phyloP scores from a whole-genome alignment of 2,888 invertebrate species.

The Lithophane leautieri region DNA sequence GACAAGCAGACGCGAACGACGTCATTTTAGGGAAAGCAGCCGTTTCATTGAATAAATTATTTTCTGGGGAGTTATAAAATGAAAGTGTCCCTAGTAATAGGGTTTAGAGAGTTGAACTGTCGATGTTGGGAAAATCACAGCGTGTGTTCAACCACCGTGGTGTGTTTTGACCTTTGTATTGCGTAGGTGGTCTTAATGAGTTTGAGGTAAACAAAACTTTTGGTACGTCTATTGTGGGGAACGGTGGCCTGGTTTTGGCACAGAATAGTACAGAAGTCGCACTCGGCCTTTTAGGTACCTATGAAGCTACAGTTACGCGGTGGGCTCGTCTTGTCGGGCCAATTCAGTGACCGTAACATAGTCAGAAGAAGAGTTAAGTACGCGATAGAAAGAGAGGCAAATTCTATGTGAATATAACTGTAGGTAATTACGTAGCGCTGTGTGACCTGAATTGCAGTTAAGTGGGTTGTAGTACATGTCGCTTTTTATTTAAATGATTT shows the following conservation, averaged over 20 bases:
- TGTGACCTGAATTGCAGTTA: too few species aligned
- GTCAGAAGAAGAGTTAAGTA: too few species aligned
- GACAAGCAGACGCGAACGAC: slow-evolving; percentile 69
- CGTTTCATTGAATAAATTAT: slow-evolving; percentile 72
- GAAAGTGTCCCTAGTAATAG: slow-evolving; percentile 64
- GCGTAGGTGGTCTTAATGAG: slow-evolving; percentile 56
- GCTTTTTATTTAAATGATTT: too few species aligned
- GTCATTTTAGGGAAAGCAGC: slow-evolving; percentile 67
- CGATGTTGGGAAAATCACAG: slow-evolving; percentile 54
- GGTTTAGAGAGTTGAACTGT: slow-evolving; percentile 56
- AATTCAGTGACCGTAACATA: too few species aligned
- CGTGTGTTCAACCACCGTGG: slow-evolving; percentile 25
- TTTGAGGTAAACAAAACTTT: slow-evolving; percentile 52
- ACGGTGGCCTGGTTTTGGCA: slow-evolving; percentile 1
- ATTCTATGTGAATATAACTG: too few species aligned
- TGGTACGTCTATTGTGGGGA: slow-evolving; percentile 35
- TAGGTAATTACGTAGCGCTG: too few species aligned
- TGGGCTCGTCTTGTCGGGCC: too few species aligned
- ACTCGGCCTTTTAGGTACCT: too few species aligned
- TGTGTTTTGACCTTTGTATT: slow-evolving; percentile 47
- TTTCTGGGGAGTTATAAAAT: slow-evolving; percentile 71
- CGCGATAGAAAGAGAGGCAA: too few species aligned
- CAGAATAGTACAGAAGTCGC: too few species aligned
- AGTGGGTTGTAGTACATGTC: too few species aligned
- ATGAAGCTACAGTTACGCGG: too few species aligned